These are phyloP conservation scores for Acridotheres tristis DNA, from an alignment of 2,797 vertebrate genomes.

Conservation along the genomic window DNA sequence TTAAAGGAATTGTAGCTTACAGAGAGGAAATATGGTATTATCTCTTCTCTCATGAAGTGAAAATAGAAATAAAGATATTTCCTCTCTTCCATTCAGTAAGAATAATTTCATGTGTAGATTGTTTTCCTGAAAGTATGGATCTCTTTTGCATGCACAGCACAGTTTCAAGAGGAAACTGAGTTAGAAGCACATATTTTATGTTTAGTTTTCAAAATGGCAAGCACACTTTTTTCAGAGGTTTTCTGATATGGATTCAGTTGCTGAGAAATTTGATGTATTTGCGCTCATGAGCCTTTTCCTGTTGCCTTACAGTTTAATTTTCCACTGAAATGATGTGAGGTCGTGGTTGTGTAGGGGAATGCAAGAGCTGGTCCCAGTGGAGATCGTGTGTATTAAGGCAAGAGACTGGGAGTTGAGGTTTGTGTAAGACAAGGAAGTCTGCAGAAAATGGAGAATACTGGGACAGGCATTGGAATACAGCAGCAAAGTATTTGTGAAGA, in stretches of 20 bases:
- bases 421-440: background rate
- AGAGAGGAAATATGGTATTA: background rate
- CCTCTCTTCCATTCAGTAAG: background rate
- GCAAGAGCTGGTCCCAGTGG: background rate
- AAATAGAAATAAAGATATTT: background rate
- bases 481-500: background rate
- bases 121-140: background rate
- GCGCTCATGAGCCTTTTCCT: background rate
- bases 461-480: background rate
- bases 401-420: background rate
- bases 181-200: background rate
- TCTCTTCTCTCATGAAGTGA: background rate
- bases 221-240: background rate
- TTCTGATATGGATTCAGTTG: background rate
- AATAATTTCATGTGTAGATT: background rate
- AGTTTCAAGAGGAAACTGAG: background rate
- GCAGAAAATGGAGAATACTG: background rate
- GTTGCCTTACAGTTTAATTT: background rate
- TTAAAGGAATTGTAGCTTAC: background rate
- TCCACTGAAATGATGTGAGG: background rate
- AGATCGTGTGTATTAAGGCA: background rate
- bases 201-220: background rate
- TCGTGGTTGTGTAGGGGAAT: fast-evolving
- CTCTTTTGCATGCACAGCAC: background rate
- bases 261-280: background rate